A percentile compares a stretch with the other conserved stretches of the same genome.
Conservation (phyloP, 2,113 vertebrate genomes). For the Boleophthalmus pectinirostris region DNA sequence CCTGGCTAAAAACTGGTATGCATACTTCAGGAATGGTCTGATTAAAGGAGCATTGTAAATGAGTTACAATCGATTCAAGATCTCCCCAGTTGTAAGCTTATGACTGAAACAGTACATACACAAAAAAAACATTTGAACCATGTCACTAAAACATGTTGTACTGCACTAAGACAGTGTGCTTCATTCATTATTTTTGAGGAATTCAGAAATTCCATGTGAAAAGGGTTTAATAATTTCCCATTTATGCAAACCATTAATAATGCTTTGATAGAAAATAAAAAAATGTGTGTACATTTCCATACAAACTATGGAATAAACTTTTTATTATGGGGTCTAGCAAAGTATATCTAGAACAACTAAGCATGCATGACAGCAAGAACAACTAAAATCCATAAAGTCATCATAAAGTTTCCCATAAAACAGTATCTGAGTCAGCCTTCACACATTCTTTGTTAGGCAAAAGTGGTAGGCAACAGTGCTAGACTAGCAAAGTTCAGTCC, state of each 20-base stretch:
- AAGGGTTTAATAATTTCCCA: no score
- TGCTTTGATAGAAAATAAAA: not conserved
- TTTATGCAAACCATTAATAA: no score
- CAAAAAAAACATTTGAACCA: not conserved
- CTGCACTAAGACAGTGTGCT: not conserved
- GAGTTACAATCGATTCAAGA: conserved; percentile 22
- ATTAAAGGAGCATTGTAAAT: conserved; percentile 8
- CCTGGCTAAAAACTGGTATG: not conserved
- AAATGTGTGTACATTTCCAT: not conserved
- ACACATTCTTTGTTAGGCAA: not conserved
- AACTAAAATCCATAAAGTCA: not conserved
- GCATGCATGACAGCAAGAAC: not conserved
- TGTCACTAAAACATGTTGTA: not conserved
- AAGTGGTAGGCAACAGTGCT: not conserved
- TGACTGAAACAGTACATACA: not conserved
- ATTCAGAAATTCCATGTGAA: no score
- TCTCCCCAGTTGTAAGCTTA: conserved; percentile 12
- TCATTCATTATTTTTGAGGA: no score
- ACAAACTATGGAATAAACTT: not conserved
- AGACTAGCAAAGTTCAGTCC: not conserved
- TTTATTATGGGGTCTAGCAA: not conserved
- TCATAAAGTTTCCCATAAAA: not conserved
- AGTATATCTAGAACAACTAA: no score
- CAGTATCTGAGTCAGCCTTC: not conserved
- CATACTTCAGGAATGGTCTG: conserved; percentile 19